Conservation (phyloP, 2,888 invertebrate genomes). For the Mechanitis messenoides region DNA sequence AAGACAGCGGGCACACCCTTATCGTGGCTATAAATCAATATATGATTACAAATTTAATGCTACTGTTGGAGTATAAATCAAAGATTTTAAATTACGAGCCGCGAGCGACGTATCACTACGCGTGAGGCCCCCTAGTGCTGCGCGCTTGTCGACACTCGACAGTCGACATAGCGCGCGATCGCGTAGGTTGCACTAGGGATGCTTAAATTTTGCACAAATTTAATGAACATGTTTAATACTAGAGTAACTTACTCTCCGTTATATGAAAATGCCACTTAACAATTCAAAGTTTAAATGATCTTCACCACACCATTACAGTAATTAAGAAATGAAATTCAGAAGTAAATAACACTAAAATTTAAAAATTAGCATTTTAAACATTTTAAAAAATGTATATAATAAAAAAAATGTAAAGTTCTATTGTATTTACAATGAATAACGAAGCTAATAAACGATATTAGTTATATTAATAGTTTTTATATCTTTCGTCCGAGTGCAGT, state of each 20-base stretch:
- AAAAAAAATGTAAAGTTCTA: too few relatives aligned
- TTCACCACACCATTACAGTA: too few relatives aligned
- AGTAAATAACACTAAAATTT: too few relatives aligned
- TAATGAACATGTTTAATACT: neutral
- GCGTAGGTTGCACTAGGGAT: conserved; percentile 33
- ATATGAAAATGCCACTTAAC: too few relatives aligned
- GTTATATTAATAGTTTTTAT: conserved; percentile 16
- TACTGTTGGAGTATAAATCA: conserved; percentile 76
- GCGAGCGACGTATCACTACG: conserved; percentile 67
- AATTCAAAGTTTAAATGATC: too few relatives aligned
- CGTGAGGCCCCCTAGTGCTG: conserved; percentile 75
- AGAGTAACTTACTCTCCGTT: neutral
- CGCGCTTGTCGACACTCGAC: conserved; percentile 60
- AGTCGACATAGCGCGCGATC: conserved; percentile 10
- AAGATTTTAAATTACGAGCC: conserved; percentile 74
- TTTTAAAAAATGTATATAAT: too few relatives aligned
- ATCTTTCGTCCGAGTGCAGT: conserved; percentile 25
- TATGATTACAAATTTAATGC: conserved; percentile 78
- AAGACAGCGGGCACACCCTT: conserved; percentile 67
- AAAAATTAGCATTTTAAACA: too few relatives aligned
- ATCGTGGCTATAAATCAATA: conserved; percentile 75
- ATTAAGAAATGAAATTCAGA: too few relatives aligned
- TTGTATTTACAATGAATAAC: neutral
- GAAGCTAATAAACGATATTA: neutral
- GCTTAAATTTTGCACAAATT: conserved; percentile 8